Base-by-base conservation (phyloP, 1,140 invertebrate genomes). In the Philaenus spumarius region DNA sequence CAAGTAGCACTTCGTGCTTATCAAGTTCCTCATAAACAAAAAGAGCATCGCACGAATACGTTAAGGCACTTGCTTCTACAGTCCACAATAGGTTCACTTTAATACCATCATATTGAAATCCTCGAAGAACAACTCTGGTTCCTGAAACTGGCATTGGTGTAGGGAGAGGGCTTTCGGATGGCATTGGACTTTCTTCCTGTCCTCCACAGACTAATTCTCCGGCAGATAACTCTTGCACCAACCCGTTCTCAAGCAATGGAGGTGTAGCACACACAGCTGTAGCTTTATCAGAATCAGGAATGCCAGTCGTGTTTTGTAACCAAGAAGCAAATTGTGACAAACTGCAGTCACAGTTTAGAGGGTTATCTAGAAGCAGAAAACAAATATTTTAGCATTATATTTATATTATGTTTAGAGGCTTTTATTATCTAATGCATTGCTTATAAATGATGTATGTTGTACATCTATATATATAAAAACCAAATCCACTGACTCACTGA, bases 341-440 rank as follows among this genome's bases (percentile, higher is more conserved):
- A 58, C 83, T 84, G 68, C 89, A 93, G 69, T 93, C 89, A 68
- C 89, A 93, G 65, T 90, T 90, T 26, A 92, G 71, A 1, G 89
- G 89, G 78, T 93, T 92, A 64, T 89, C 86, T 72, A 78, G 61
- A 75, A 80, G 73, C 64, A 53, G 47, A 46, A 11, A 47, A 22
- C n/a, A n/a, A n/a, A n/a, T n/a, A n/a, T n/a, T n/a, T n/a, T n/a
- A n/a, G n/a, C n/a, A n/a, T n/a, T n/a, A n/a, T n/a, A n/a, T n/a
- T n/a, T n/a, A n/a, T n/a, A n/a, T n/a, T n/a, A n/a, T n/a, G n/a
- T n/a, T n/a, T n/a, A n/a, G n/a, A n/a, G n/a, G n/a, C n/a, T n/a
- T n/a, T n/a, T n/a, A n/a, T n/a, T n/a, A n/a, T n/a, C n/a, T n/a
- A n/a, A n/a, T n/a, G n/a, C n/a, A n/a, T n/a, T n/a, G n/a, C n/a